Percentiles rank a stretch among this genome's conserved stretches.
These are phyloP conservation scores for Polydrusus cervinus DNA, from an alignment of 2,888 invertebrate species.

Conservation along the genomic window DNA sequence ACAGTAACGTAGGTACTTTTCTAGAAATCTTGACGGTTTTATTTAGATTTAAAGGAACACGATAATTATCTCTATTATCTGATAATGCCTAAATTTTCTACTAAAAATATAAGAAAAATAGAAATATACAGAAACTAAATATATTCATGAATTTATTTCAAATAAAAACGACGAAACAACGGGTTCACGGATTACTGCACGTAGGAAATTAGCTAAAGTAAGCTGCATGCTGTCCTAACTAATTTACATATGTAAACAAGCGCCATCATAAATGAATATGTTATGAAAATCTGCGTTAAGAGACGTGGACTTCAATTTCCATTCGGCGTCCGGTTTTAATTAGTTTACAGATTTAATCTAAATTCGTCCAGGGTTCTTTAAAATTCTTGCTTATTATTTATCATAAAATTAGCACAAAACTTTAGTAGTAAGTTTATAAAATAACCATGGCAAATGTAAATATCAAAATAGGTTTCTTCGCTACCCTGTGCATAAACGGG, in stretches of 20 bases:
- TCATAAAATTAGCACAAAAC: background rate
- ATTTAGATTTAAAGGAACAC: too few species aligned
- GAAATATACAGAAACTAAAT: too few species aligned
- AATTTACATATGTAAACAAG: conserved; percentile 50
- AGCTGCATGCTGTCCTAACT: conserved; percentile 40
- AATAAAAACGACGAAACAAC: conserved; percentile 6
- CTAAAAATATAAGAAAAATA: background rate
- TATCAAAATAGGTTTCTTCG: too few species aligned
- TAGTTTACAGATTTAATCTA: conserved; percentile 22
- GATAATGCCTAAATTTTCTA: background rate
- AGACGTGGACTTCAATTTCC: conserved; percentile 7
- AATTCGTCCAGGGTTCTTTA: background rate
- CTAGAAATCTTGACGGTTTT: too few species aligned
- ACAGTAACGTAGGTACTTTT: too few species aligned
- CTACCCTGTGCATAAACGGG: too few species aligned
- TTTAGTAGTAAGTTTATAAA: too few species aligned
- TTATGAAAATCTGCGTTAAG: conserved; percentile 45
- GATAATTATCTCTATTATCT: too few species aligned
- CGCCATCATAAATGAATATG: conserved; percentile 49
- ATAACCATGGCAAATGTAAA: too few species aligned
- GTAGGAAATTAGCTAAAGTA: conserved; percentile 42
- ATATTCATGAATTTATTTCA: background rate
- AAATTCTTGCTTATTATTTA: background rate
- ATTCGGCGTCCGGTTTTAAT: conserved; percentile 28
- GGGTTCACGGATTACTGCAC: conserved; percentile 26